These are phyloP conservation scores for Stylophora pistillata DNA, from an alignment of 64 coral and sea anemone species.

Conservation along the genomic window DNA sequence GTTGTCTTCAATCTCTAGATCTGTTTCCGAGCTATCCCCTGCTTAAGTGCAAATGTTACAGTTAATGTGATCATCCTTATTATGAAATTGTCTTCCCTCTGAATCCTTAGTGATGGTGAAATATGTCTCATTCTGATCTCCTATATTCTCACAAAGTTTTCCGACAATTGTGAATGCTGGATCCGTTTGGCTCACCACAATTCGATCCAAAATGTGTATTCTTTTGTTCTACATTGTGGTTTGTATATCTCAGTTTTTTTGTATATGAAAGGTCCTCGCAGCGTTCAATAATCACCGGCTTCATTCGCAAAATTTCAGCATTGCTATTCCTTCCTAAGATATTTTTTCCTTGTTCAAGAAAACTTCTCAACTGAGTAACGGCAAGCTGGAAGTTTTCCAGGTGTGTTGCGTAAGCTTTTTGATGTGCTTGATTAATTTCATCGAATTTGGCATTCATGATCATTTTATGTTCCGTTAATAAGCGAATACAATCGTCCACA, in stretches of 20 bases:
- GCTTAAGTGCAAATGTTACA: neutral
- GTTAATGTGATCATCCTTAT: neutral
- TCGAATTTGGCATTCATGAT: neutral
- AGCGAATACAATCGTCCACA: neutral
- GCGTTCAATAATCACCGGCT: neutral
- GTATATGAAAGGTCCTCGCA: neutral
- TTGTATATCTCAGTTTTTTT: neutral
- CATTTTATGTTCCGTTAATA: neutral
- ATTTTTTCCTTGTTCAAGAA: neutral
- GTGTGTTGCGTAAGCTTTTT: slow-evolving; percentile 17
- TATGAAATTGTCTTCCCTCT: neutral
- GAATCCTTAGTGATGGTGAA: neutral
- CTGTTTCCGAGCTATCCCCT: neutral
- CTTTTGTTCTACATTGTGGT: neutral
- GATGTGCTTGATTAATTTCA: slow-evolving; percentile 16
- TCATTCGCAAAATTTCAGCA: neutral
- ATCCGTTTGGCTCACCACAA: neutral
- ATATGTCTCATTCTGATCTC: neutral
- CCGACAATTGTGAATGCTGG: neutral
- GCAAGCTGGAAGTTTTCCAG: slow-evolving; percentile 6
- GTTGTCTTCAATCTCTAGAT: neutral
- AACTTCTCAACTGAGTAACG: neutral
- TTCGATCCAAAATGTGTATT: neutral
- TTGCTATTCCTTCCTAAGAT: neutral
- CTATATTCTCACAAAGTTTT: neutral